These are phyloP conservation scores for Loxodonta africana DNA, from an alignment of 2,113 vertebrate genomes.

Conservation along the genomic window DNA sequence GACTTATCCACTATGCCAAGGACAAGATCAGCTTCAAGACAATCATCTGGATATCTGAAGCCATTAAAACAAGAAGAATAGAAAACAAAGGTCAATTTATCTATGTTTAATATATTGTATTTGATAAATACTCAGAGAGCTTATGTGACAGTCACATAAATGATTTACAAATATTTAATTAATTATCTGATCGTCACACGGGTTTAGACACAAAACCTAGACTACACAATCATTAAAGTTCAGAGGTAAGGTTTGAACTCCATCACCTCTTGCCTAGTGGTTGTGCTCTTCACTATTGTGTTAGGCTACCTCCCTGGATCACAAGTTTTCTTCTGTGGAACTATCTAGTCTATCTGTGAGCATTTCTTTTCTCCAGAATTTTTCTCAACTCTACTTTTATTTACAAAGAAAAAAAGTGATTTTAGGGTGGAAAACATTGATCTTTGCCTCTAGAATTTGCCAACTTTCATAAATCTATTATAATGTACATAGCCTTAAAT, in stretches of 20 bases:
- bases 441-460: background rate
- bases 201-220: background rate
- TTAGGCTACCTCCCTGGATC: background rate
- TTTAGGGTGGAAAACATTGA: background rate
- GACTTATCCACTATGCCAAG: background rate
- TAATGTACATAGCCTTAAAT: background rate
- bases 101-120: background rate
- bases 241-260: background rate
- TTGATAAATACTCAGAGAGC: background rate
- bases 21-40: background rate
- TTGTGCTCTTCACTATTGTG: background rate
- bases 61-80: background rate
- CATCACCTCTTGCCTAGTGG: background rate
- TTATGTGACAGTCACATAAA: background rate
- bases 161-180: background rate
- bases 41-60: background rate
- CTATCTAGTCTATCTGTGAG: background rate
- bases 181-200: background rate
- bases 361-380: background rate
- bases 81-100: background rate
- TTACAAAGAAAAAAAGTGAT: background rate
- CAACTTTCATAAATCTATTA: background rate
- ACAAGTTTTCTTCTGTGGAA: background rate
- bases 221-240: background rate
- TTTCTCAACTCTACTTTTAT: background rate